A percentile compares a stretch with the other conserved stretches of the same genome.
These are phyloP conservation scores for Apistogramma diplotaenia DNA, from an alignment of 2,113 vertebrate species.

Conservation along the genomic window DNA sequence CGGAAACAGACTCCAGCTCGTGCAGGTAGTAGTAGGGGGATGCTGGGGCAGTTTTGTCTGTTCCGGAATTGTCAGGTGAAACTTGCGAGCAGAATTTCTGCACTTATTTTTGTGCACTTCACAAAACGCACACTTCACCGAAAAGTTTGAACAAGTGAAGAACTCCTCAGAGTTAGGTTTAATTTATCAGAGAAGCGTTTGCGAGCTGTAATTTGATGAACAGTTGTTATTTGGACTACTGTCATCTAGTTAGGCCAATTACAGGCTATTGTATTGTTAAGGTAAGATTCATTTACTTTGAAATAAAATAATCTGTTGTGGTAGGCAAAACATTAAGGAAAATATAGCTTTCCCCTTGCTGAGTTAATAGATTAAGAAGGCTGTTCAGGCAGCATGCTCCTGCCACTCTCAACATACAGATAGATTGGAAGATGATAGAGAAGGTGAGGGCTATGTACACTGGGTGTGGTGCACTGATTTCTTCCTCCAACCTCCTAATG, in stretches of 20 bases:
- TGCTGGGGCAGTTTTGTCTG: not conserved
- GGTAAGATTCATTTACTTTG: not conserved
- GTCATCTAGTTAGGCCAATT: not conserved
- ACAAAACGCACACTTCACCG: not conserved
- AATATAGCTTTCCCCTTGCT: not conserved
- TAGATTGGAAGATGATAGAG: not conserved
- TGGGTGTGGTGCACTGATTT: constrained; percentile 32
- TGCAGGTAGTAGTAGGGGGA: constrained; percentile 83
- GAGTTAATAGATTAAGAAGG: not conserved
- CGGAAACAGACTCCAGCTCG: constrained; percentile 89
- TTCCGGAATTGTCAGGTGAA: not conserved
- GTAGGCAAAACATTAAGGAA: not conserved
- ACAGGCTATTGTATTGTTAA: not conserved
- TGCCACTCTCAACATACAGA: not conserved
- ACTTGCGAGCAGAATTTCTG: not conserved
- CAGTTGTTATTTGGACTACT: not conserved
- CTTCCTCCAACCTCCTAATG: constrained; percentile 18
- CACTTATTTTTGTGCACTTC: not conserved
- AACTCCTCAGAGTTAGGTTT: not conserved
- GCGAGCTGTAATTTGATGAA: not conserved
- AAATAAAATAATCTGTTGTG: not conserved
- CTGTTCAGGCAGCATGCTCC: not conserved
- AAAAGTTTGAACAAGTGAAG: not conserved
- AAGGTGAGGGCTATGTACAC: constrained; percentile 11
- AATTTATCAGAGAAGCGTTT: not conserved